Percentiles rank a stretch among this genome's conserved stretches.
Conservation (phyloP, 2,113 vertebrate species). For the Camelus bactrianus region DNA sequence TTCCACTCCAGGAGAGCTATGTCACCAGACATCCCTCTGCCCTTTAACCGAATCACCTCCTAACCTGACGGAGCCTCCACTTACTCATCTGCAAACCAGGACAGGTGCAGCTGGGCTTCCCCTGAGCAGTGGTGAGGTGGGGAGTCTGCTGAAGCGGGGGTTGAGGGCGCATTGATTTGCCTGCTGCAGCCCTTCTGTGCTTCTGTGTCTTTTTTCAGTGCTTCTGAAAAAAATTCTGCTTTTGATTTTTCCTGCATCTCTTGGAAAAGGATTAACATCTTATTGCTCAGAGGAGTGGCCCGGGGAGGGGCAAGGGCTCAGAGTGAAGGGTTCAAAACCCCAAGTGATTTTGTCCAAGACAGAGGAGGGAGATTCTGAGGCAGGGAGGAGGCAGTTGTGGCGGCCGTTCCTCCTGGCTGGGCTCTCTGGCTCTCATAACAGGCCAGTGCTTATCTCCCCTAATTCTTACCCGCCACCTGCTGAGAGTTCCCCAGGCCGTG, state of each 20-base stretch:
- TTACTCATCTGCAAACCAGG: neutral
- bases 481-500: rapidly evolving
- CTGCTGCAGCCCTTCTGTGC: neutral
- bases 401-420: rapidly evolving
- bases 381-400: rapidly evolving
- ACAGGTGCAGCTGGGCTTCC: rapidly evolving
- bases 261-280: neutral
- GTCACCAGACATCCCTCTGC: too few relatives aligned
- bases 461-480: neutral
- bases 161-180: neutral
- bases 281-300: rapidly evolving
- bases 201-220: neutral
- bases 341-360: neutral
- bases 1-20: neutral
- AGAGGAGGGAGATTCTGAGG: neutral
- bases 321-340: rapidly evolving
- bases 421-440: rapidly evolving
- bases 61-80: rapidly evolving
- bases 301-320: too few relatives aligned
- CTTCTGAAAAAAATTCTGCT: neutral
- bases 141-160: neutral
- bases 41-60: too few relatives aligned
- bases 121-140: rapidly evolving
- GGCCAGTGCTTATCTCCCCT: neutral
- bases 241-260: neutral